Evolutionary conservation across 1,140 invertebrate genomes (phyloP).

Genomic region (Drosophila sproati): DNA sequence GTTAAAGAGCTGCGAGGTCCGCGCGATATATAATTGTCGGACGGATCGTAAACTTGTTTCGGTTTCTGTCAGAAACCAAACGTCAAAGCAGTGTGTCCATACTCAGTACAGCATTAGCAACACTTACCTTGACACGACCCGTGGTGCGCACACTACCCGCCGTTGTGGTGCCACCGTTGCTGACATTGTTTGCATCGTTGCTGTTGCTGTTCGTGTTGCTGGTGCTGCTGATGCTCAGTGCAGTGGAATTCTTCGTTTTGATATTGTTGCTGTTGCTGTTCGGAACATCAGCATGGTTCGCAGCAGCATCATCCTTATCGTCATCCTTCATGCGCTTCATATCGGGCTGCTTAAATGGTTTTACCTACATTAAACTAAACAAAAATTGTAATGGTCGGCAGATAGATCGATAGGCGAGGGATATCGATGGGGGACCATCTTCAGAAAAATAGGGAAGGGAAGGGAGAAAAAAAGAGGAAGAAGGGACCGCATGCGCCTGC

Average conservation of each 20-base stretch:
- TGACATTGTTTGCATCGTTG: slow-evolving; percentile 34
- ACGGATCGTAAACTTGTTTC: slow-evolving; percentile 90
- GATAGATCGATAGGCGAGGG: no score
- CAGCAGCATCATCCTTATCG: slow-evolving; percentile 42
- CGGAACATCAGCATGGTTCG: not conserved
- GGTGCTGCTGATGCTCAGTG: slow-evolving; percentile 25
- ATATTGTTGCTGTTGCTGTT: slow-evolving; percentile 13
- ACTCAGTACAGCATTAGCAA: not conserved
- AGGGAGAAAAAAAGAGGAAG: no score
- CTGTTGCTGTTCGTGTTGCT: slow-evolving; percentile 51
- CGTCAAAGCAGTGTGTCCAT: not conserved
- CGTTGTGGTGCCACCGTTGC: slow-evolving; percentile 1
- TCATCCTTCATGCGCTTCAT: slow-evolving; percentile 64
- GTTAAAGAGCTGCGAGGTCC: slow-evolving; percentile 42
- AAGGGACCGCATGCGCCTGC: no score
- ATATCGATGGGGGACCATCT: no score
- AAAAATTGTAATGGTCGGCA: no score
- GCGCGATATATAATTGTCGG: slow-evolving; percentile 89
- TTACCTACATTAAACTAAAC: slow-evolving; percentile 28
- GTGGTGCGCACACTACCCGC: slow-evolving; percentile 69
- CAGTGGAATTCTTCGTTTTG: slow-evolving; percentile 8
- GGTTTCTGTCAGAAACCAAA: slow-evolving; percentile 59
- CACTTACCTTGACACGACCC: slow-evolving; percentile 74
- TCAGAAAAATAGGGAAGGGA: no score
- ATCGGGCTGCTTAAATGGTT: slow-evolving; percentile 11